Percentiles rank a stretch among this genome's conserved stretches.
phyloP scores from a whole-genome alignment of 2,888 invertebrate genomes.

The Tiliacea aurago region DNA sequence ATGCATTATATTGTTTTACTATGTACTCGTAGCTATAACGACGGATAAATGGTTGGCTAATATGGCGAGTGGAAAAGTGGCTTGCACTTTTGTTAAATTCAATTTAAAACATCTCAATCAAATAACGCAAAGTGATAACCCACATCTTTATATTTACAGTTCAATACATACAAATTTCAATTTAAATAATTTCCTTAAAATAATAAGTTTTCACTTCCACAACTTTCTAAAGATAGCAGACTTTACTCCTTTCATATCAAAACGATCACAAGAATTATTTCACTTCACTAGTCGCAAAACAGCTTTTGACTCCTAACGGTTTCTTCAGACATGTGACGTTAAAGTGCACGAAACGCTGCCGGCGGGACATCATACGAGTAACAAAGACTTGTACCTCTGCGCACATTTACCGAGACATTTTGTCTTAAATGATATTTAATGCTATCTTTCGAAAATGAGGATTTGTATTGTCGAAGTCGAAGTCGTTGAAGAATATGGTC shows the following conservation, averaged over 20 bases:
- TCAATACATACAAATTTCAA: conserved; percentile 16
- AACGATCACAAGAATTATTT: conserved; percentile 43
- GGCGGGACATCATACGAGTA: neutral
- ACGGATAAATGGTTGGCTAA: neutral
- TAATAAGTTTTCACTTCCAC: conserved; percentile 34
- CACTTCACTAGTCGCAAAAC: conserved; percentile 13
- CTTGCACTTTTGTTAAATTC: neutral
- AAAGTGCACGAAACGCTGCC: conserved; percentile 30
- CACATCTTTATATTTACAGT: conserved; percentile 16
- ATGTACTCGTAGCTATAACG: neutral
- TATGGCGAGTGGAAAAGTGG: neutral
- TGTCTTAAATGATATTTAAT: conserved; percentile 6
- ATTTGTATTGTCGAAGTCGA: neutral
- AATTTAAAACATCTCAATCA: conserved; percentile 1
- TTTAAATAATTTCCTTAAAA: conserved; percentile 27
- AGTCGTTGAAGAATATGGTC: neutral
- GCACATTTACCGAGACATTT: conserved; percentile 11
- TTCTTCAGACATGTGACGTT: conserved; percentile 32
- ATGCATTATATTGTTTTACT: neutral
- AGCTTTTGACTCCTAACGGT: conserved; percentile 32
- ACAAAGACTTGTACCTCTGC: conserved; percentile 23
- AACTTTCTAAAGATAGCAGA: conserved; percentile 17
- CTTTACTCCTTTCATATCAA: conserved; percentile 27
- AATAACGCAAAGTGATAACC: neutral
- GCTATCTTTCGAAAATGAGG: conserved; percentile 2